phyloP scores from a whole-genome alignment of 2,888 invertebrate genomes.

The Micoletzkya japonica region DNA sequence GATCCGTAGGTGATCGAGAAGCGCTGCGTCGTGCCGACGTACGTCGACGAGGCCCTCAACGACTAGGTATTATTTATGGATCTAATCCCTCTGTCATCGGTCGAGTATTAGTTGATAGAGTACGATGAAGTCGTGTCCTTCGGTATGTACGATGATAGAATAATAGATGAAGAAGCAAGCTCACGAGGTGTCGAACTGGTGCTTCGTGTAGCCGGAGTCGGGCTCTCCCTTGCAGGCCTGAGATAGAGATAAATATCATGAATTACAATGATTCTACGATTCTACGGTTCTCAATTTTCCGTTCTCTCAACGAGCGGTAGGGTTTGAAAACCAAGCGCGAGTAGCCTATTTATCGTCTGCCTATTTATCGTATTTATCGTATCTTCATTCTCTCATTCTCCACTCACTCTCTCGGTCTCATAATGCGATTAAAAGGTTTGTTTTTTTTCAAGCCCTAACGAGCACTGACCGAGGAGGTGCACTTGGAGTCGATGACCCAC shows the following conservation, averaged over 20 bases:
- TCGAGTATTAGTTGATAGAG: not conserved
- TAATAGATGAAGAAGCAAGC: not conserved
- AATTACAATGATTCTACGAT: too few relatives aligned
- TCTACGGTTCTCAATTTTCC: constrained; percentile 17
- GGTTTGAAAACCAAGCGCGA: too few relatives aligned
- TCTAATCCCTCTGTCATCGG: too few relatives aligned
- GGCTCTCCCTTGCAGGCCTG: constrained; percentile 31
- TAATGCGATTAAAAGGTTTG: too few relatives aligned
- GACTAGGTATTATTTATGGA: not conserved
- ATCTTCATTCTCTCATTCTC: too few relatives aligned
- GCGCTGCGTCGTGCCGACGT: constrained; percentile 37
- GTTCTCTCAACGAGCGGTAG: too few relatives aligned
- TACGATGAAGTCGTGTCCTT: not conserved
- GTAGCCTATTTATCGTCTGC: too few relatives aligned
- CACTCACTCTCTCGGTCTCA: too few relatives aligned
- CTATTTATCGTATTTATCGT: too few relatives aligned
- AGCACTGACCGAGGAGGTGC: constrained; percentile 46
- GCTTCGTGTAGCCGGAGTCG: constrained; percentile 26
- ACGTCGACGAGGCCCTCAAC: constrained; percentile 41
- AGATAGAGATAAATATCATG: too few relatives aligned
- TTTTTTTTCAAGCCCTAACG: too few relatives aligned
- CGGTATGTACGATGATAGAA: not conserved
- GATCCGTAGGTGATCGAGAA: constrained; percentile 58
- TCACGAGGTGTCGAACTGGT: constrained; percentile 26
- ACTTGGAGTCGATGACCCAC: constrained; percentile 55